These are phyloP conservation scores for Microctonus aethiopoides DNA, from an alignment of 2,888 invertebrate genomes.

Conservation along the genomic window DNA sequence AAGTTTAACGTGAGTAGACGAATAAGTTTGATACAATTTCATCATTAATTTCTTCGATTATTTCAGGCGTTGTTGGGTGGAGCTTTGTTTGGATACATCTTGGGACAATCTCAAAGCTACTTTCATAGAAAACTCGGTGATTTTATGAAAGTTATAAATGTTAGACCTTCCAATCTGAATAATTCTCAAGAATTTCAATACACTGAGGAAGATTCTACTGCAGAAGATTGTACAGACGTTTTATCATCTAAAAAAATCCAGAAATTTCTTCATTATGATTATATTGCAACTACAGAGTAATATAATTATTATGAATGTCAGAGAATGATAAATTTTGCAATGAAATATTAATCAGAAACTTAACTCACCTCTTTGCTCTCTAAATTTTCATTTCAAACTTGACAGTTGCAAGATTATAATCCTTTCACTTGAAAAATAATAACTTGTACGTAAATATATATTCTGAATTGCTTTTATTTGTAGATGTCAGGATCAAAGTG, in stretches of 20 bases:
- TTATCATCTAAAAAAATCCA: not conserved
- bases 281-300: not conserved
- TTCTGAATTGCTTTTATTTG: not conserved
- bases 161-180: not conserved
- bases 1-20: not conserved
- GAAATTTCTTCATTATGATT: not conserved
- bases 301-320: not conserved
- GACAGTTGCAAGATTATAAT: not conserved
- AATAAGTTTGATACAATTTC: not conserved
- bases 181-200: not conserved
- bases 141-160: not conserved
- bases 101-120: not conserved
- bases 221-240: not conserved
- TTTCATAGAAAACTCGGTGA: not conserved
- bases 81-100: not conserved
- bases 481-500: constrained; percentile 24
- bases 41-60: not conserved
- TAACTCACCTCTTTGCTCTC: not conserved
- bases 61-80: not conserved
- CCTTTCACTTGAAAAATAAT: constrained; percentile 26
- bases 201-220: not conserved
- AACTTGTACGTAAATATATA: constrained; percentile 21
- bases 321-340: not conserved
- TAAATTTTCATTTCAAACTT: not conserved
- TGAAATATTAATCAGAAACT: not conserved